phyloP scores from a whole-genome alignment of 2,113 vertebrate genomes.

The Dunckerocampus dactyliophorus region DNA sequence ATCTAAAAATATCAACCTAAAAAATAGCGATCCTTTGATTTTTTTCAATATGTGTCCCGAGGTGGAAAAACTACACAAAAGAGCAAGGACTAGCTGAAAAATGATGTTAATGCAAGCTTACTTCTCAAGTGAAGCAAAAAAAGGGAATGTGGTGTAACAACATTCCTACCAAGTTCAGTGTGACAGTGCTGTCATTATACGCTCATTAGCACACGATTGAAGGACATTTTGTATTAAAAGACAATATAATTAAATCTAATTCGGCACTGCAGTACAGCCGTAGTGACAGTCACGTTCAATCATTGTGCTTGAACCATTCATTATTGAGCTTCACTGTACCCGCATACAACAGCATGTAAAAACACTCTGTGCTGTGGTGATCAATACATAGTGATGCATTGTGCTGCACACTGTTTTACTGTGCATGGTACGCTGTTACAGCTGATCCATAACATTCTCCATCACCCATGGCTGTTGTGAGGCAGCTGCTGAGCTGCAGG shows the following conservation, averaged over 20 bases:
- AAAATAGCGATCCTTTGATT: no score
- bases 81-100: no score
- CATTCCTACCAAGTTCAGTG: no score
- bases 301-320: slow-evolving; percentile 2
- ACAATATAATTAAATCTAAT: neutral
- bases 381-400: slow-evolving; percentile 14
- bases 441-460: slow-evolving; percentile 21
- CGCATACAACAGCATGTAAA: neutral
- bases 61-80: no score
- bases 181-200: neutral
- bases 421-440: slow-evolving; percentile 14
- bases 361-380: slow-evolving; percentile 4
- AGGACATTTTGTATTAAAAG: neutral
- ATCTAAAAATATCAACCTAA: no score
- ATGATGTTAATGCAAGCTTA: no score
- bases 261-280: neutral
- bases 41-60: no score
- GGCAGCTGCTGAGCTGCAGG: slow-evolving; percentile 12
- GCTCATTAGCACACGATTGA: neutral
- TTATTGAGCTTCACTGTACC: slow-evolving; percentile 3
- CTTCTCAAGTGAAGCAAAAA: no score
- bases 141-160: no score
- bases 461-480: slow-evolving; percentile 26
- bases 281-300: neutral
- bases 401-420: slow-evolving; percentile 4